phyloP scores from a whole-genome alignment of 2,888 invertebrate species.

The Macrostomum cliftonense region DNA sequence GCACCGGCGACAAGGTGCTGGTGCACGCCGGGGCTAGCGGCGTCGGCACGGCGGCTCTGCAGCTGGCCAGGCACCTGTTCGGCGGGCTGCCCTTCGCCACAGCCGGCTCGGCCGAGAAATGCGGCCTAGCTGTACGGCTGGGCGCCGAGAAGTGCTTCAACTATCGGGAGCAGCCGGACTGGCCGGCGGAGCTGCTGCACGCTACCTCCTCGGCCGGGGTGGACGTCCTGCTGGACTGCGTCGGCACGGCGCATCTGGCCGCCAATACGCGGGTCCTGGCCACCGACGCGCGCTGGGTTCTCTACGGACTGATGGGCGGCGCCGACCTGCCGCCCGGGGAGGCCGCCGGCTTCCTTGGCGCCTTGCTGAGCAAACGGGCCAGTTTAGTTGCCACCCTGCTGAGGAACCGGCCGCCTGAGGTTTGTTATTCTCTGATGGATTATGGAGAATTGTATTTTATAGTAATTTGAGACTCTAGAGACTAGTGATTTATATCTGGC shows the following conservation, averaged over 20 bases:
- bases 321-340: slow-evolving; percentile 9
- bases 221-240: slow-evolving; percentile 35
- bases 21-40: slow-evolving; percentile 38
- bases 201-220: slow-evolving; percentile 30
- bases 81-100: slow-evolving; percentile 26
- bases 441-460: too few species aligned
- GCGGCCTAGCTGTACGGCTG: slow-evolving; percentile 21
- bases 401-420: slow-evolving; percentile 21
- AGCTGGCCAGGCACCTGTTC: slow-evolving; percentile 23
- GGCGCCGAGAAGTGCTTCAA: slow-evolving; percentile 32
- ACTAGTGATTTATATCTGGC: too few species aligned
- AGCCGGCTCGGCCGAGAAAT: slow-evolving; percentile 30
- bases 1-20: slow-evolving; percentile 27
- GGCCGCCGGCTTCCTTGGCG: slow-evolving; percentile 22
- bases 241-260: slow-evolving; percentile 33
- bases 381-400: slow-evolving; percentile 25
- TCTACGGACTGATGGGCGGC: slow-evolving; percentile 30
- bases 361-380: slow-evolving; percentile 27
- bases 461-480: background rate
- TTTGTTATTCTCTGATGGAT: slow-evolving; percentile 10
- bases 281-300: slow-evolving; percentile 33
- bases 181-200: slow-evolving; percentile 22
- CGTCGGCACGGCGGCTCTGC: slow-evolving; percentile 36
- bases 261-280: slow-evolving; percentile 26
- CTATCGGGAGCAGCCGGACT: slow-evolving; percentile 27